phyloP scores from a whole-genome alignment of 2,888 invertebrate genomes.

The Drosophila algonquin region DNA sequence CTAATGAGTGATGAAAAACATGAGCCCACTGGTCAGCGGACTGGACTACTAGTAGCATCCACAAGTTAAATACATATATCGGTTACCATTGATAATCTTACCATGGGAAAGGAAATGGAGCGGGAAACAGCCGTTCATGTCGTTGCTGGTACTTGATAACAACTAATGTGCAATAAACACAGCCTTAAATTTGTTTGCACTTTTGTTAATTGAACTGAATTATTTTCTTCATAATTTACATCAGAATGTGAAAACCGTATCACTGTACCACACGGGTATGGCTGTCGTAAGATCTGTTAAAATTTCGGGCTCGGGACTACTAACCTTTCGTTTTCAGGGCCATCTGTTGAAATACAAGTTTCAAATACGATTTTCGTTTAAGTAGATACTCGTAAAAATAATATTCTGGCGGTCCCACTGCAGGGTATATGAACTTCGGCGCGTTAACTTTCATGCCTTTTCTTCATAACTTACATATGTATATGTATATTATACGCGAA shows the following conservation, averaged over 20 bases:
- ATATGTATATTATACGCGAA: background rate
- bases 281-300: background rate
- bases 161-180: background rate
- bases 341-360: background rate
- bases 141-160: background rate
- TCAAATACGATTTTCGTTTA: background rate
- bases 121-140: background rate
- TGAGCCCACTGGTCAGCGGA: background rate
- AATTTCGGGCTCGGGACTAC: too few relatives aligned
- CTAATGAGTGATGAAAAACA: background rate
- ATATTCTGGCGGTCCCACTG: background rate
- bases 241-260: background rate
- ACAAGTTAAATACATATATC: background rate
- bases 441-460: background rate
- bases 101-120: conserved; percentile 1
- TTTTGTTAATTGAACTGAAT: background rate
- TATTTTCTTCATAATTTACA: background rate
- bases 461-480: background rate
- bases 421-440: background rate
- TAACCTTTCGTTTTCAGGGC: background rate
- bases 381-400: background rate
- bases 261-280: background rate
- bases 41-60: background rate
- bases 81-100: background rate
- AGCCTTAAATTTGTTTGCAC: background rate